Base-by-base conservation (phyloP, 2,888 invertebrate species). In the Matsumyia berberina region DNA sequence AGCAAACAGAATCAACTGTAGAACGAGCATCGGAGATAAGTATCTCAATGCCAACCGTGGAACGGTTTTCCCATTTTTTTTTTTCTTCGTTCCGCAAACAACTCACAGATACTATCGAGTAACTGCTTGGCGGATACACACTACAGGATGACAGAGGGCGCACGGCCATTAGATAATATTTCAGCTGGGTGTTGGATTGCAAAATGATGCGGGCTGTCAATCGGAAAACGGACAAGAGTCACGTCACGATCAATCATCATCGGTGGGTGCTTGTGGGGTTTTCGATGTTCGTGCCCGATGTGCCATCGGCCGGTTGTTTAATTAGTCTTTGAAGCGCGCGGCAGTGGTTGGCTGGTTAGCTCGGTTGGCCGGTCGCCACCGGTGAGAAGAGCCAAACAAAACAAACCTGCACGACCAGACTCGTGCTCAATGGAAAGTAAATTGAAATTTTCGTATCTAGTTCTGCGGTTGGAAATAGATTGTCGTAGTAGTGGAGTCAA, bases 31-130 rank as follows among this genome's bases (percentile, higher is more conserved):
- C 46, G 19, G 58, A 49, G 58, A 49, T 58, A 46, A 51, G 46
- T 37, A 72, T 60, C 33, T 72, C 72, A 72, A 72, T 72, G 72
- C 39, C 72, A 70, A 24, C 46, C n/a, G 46, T 17, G 31, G 37
- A 60, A 51, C 19, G 58, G 49, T 37, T 57, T 70, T 55, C 15
- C 19, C 33, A 15, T 24, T 44, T 17, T 55, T 42, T 55, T 15
- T 44, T 17, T 55, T 42, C 44, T 15, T n/a, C 24, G 57, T 57
- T 69, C 44, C 55, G 37, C 29, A 51, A 66, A 66, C 35, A 51
- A 35, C 46, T 33, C 46, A 17, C 37, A 7, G 31, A 46, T 7
- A 8, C 49, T 64, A 17, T 17, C 11, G n/a, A 37, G 33, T 46
- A 33, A 33, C 44, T 44, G 11, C 31, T 24, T 24, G 39, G 12